Evolutionary conservation across 2,113 vertebrate genomes (phyloP).

Genomic region (Eonycteris spelaea): DNA sequence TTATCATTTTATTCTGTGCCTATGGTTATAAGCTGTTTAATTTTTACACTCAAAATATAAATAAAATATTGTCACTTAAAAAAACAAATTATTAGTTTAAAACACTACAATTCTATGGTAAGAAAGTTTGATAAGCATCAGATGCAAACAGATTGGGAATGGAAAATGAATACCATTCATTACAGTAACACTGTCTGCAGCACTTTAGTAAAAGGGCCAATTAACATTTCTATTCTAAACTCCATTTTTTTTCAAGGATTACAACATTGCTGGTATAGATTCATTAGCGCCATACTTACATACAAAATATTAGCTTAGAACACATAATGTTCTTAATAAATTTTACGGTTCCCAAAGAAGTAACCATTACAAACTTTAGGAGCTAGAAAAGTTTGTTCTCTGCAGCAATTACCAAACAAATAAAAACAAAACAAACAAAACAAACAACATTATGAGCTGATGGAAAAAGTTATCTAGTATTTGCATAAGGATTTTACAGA

Average conservation of each 20-base stretch:
- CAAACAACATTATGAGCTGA: background rate
- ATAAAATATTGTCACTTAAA: slow-evolving; percentile 11
- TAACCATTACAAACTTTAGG: background rate
- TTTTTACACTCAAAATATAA: slow-evolving; percentile 54
- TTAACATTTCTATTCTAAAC: slow-evolving; percentile 33
- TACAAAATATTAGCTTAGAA: background rate
- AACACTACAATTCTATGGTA: slow-evolving; percentile 27
- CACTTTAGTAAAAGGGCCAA: background rate
- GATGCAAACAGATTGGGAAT: slow-evolving; percentile 35
- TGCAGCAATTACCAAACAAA: background rate
- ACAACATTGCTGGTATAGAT: background rate
- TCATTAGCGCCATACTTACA: background rate
- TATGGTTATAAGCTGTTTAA: background rate
- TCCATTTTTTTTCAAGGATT: slow-evolving; percentile 17
- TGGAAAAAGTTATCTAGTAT: background rate
- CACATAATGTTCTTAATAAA: background rate
- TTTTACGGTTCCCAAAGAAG: background rate
- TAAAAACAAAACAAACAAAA: background rate
- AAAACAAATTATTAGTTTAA: slow-evolving; percentile 32
- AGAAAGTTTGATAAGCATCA: background rate
- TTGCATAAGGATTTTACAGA: slow-evolving; percentile 28
- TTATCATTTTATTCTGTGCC: slow-evolving; percentile 41
- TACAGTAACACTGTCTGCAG: background rate
- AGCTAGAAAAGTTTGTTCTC: background rate
- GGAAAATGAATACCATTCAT: slow-evolving; percentile 15